phyloP scores from a whole-genome alignment of 2,797 vertebrate species.

The Buphagus erythrorhynchus region DNA sequence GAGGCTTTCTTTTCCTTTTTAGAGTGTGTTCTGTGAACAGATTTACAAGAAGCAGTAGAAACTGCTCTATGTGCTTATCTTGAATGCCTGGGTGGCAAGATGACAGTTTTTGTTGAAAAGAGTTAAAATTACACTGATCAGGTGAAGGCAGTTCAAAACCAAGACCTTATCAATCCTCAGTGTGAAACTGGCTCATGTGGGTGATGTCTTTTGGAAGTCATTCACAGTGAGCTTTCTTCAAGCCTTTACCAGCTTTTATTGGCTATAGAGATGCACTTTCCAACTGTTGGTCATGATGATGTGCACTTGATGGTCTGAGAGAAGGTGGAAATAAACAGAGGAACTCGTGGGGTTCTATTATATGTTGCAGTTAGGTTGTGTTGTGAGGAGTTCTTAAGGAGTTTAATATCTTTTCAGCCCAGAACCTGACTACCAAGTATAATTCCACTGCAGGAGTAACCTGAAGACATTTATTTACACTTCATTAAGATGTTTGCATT shows the following conservation, averaged over 20 bases:
- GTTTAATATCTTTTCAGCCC: constrained; percentile 25
- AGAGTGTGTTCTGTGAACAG: constrained; percentile 69
- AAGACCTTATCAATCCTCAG: constrained; percentile 12
- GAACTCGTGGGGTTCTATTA: constrained; percentile 59
- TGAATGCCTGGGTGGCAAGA: constrained; percentile 63
- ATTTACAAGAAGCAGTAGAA: constrained; percentile 62
- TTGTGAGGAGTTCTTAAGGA: constrained; percentile 55
- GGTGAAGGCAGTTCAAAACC: constrained; percentile 28
- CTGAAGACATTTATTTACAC: constrained; percentile 55
- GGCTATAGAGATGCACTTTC: constrained; percentile 66
- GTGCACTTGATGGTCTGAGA: constrained; percentile 65
- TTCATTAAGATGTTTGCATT: constrained; percentile 44
- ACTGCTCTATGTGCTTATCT: constrained; percentile 65
- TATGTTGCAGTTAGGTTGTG: constrained; percentile 61
- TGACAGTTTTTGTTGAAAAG: constrained; percentile 44
- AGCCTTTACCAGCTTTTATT: constrained; percentile 69
- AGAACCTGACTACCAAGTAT: constrained; percentile 30
- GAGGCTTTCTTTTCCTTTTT: constrained; percentile 71
- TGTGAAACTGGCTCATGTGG: constrained; percentile 49
- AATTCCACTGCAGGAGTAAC: constrained; percentile 56
- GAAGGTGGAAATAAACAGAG: constrained; percentile 61
- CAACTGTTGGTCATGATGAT: constrained; percentile 61
- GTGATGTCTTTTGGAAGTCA: constrained; percentile 68
- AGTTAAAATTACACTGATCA: constrained; percentile 39
- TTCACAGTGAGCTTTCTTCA: constrained; percentile 69